Percentiles rank a stretch among this genome's conserved stretches.
Evolutionary conservation across 2,113 vertebrate species (phyloP).

Genomic region (Camelus bactrianus): DNA sequence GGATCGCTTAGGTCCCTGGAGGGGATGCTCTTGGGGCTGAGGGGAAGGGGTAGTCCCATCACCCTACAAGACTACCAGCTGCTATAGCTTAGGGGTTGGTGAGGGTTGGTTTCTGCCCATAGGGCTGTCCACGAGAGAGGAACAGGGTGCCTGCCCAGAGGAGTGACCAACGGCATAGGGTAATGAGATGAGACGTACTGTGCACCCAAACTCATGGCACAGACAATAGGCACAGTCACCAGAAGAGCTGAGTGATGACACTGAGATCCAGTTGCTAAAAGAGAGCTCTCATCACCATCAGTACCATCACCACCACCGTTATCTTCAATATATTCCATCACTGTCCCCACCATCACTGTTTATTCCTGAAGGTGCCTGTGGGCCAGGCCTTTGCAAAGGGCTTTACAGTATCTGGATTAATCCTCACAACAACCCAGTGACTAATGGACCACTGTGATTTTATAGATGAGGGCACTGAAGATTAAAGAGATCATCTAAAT

Average conservation of each 20-base stretch:
- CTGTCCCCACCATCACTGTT: too few species aligned
- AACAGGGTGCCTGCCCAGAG: not conserved
- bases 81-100: too few species aligned
- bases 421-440: not conserved
- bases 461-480: not conserved
- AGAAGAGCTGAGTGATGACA: not conserved
- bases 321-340: fast-evolving
- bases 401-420: not conserved
- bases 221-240: not conserved
- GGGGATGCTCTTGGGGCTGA: not conserved
- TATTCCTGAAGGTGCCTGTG: not conserved
- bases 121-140: not conserved
- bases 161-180: not conserved
- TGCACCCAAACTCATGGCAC: not conserved
- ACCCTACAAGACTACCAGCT: not conserved
- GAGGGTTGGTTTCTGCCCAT: not conserved
- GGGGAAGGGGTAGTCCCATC: too few species aligned
- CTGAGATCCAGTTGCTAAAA: not conserved
- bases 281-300: not conserved
- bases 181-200: not conserved
- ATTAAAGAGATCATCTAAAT: not conserved
- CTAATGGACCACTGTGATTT: not conserved
- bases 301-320: not conserved
- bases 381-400: not conserved
- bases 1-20: not conserved